Base-by-base conservation (phyloP, 2,888 invertebrate genomes). In the Athalia cordata region DNA sequence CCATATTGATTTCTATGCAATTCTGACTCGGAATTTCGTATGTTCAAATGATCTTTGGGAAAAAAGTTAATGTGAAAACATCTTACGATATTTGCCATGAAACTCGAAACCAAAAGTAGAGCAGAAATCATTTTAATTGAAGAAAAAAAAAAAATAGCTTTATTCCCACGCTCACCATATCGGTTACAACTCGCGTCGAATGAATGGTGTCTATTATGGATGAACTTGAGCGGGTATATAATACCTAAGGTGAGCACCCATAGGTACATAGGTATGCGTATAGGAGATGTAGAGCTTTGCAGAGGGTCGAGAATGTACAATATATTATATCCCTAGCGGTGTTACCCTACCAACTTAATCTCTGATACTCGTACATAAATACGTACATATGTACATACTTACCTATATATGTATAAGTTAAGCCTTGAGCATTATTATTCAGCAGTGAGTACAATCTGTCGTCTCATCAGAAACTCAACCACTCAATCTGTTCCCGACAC, bases 391-490 rank as follows among this genome's bases (percentile, higher is more conserved):
- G 79, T 65, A 29, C 29, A 29, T 29, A 29, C 29, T 29, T 29
- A 29, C 29, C 29, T 29, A 29, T 29, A 29, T 29, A 29, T 29
- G 29, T 29, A 29, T 29, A 29, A 29, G 29, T 29, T 29, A 65
- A 78, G 75, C 79, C 55, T 50, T 57, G 74, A 78, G 74, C 78
- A 61, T 79, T 79, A 79, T 78, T 79, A 78, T 66, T 66, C 75
- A 68, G 74, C 74, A 55, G 70, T 45, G 70, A 47, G 55, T 55
- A 75, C 62, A 79, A 77, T 79, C 68, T 77, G 79, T 79, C 79
- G 72, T 79, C 77, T 77, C 72, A 61, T 66, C 47, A 61, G 49
- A 45, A 57, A 47, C 78, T 68, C 75, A 64, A 75, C 75, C 75
- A 64, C 75, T 75, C 75, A 75, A 75, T 75, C 75, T 61, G 62